Evolutionary conservation across 2,797 vertebrate genomes (phyloP), one percentile per base, ranked within the genome.

Genomic region (Poeciliopsis turneri): DNA sequence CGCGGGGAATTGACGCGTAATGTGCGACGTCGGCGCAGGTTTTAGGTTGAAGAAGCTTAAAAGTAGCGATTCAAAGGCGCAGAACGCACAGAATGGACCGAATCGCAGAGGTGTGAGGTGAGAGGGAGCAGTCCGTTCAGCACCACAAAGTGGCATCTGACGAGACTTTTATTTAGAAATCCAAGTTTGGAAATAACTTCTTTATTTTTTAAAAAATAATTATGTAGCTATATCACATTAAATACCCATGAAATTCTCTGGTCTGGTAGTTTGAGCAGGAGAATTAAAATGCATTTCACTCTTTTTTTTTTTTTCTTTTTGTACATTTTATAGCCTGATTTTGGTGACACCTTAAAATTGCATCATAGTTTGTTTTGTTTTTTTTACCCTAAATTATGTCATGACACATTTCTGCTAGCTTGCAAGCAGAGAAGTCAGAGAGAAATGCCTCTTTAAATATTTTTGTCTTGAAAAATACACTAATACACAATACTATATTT

Each of bases 41-140:
- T 11, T 25, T 6, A 13, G 36, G 11, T 25, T 25, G 20, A 23
- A 11, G 3, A 39, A n/a, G 16, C 45, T 41, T 2, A 0, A 61
- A n/a, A 53, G 0, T 5, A 4, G 7, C 1, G 13, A 12, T 64
- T 49, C 28, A 16, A 28, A 72, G 10, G 16, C 5, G 4, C 2
- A 49, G 11, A 47, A 47, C 30, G 20, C 7, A 15, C 25, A 33
- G 12, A 36, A 5, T 23, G 10, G 36, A 5, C 5, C 9, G 64
- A 53, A 66, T n/a, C 33, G 36, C 47, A 75, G 72, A 16, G 36
- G 74, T 51, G 59, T 55, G 66, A 39, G 25, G 75, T 39, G 36
- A 53, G 15, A 47, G 18, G 76, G 68, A 80, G 30, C 55, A 81
- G 77, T 77, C 71, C 57, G 61, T 74, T 80, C 86, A 89, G 84